Conservation (phyloP, 2,113 vertebrate species). For the Hippoglossus stenolepis region DNA sequence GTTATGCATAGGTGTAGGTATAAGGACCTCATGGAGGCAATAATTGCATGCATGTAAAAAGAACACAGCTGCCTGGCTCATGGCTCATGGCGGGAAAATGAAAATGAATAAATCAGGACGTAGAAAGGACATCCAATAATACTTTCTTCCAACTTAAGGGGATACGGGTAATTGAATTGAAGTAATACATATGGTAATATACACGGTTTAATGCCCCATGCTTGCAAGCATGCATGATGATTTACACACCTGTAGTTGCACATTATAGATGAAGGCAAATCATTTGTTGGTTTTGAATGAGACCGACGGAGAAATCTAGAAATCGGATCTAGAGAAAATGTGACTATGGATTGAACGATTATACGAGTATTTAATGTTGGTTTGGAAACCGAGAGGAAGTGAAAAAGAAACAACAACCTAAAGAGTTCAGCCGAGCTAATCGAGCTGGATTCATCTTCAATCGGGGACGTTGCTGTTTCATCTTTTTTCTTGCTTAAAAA, state of each 20-base stretch:
- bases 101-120: slow-evolving; percentile 41
- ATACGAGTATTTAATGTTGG: no score
- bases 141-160: slow-evolving; percentile 24
- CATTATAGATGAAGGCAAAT: not conserved
- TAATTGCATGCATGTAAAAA: slow-evolving; percentile 18
- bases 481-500: slow-evolving; percentile 56
- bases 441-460: slow-evolving; percentile 63
- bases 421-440: slow-evolving; percentile 54
- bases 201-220: not conserved
- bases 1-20: slow-evolving; percentile 55
- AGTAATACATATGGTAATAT: slow-evolving; percentile 30
- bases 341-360: no score
- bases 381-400: not conserved
- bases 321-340: slow-evolving; percentile 12
- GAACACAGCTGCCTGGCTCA: not conserved
- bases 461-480: slow-evolving; percentile 54
- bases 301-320: not conserved
- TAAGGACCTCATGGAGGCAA: slow-evolving; percentile 24
- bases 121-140: slow-evolving; percentile 24
- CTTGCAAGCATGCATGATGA: not conserved
- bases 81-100: slow-evolving; percentile 1
- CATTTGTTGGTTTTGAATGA: not conserved
- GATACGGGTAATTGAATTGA: slow-evolving; percentile 38
- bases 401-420: slow-evolving; percentile 32
- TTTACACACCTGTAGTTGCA: not conserved